Evolutionary conservation across 2,888 invertebrate genomes (phyloP).

Genomic region (Crematogaster levior): DNA sequence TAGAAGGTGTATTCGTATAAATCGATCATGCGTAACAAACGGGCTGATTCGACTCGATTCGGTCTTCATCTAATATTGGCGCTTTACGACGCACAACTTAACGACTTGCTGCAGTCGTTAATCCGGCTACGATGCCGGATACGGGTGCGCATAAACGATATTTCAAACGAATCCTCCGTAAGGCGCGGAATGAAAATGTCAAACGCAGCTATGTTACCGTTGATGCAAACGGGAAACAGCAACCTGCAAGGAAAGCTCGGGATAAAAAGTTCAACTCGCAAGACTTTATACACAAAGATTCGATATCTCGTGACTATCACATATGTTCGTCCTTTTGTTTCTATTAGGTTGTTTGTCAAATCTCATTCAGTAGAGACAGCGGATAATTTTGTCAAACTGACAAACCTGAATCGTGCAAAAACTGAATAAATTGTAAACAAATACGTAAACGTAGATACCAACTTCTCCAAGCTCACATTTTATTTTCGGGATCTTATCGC

Average conservation of each 20-base stretch:
- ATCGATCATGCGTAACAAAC: conserved; percentile 50
- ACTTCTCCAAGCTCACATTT: not conserved
- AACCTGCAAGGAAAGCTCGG: conserved; percentile 57
- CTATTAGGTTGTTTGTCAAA: conserved; percentile 64
- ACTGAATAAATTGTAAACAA: not conserved
- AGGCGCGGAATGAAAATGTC: conserved; percentile 79
- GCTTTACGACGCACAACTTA: conserved; percentile 68
- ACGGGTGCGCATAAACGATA: conserved; percentile 65
- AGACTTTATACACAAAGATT: conserved; percentile 60
- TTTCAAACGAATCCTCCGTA: conserved; percentile 72
- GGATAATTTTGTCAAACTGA: conserved; percentile 42
- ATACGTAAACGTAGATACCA: not conserved
- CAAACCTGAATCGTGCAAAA: conserved; percentile 29
- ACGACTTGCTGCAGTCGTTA: conserved; percentile 76
- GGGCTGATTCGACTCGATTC: conserved; percentile 51
- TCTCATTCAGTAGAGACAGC: conserved; percentile 54
- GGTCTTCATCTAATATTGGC: conserved; percentile 72
- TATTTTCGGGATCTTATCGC: not conserved
- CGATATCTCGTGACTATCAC: conserved; percentile 67
- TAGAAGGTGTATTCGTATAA: conserved; percentile 29
- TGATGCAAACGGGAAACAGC: conserved; percentile 44
- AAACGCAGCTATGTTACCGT: conserved; percentile 70
- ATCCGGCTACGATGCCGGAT: conserved; percentile 66
- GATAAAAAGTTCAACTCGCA: conserved; percentile 62
- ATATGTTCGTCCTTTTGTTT: conserved; percentile 57